Conservation (phyloP, 2,888 invertebrate genomes). For the Drosophila trichaetosa region DNA sequence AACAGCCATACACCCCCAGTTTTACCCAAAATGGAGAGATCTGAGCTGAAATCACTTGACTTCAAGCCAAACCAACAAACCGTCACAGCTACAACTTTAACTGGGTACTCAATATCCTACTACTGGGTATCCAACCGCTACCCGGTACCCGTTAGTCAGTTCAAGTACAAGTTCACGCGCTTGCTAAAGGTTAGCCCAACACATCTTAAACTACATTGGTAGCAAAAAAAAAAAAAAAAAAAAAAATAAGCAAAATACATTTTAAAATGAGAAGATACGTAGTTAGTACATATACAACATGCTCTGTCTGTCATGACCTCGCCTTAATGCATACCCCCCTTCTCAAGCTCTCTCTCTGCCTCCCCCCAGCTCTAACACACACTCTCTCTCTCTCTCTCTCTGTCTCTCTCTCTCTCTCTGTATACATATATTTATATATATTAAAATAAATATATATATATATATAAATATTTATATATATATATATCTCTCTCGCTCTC, state of each 20-base stretch:
- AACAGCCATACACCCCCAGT: constrained; percentile 53
- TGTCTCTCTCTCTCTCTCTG: background rate
- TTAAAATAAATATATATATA: too few relatives aligned
- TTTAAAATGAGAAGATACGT: constrained; percentile 66
- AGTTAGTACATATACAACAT: constrained; percentile 72
- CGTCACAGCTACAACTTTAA: constrained; percentile 54
- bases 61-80: constrained; percentile 41
- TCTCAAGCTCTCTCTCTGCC: constrained; percentile 19
- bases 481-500: constrained; percentile 5
- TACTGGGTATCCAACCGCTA: constrained; percentile 42
- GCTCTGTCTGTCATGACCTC: constrained; percentile 61
- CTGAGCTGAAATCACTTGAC: constrained; percentile 59
- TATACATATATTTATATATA: too few relatives aligned
- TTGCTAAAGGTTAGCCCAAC: constrained; percentile 77
- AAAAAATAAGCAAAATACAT: constrained; percentile 35
- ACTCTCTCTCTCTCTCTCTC: constrained; percentile 27
- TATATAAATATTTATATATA: too few relatives aligned
- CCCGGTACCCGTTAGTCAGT: constrained; percentile 66
- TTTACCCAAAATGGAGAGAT: constrained; percentile 60
- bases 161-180: constrained; percentile 75
- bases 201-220: constrained; percentile 67
- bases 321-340: constrained; percentile 37
- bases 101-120: constrained; percentile 44
- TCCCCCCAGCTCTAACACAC: constrained; percentile 28
- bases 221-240: constrained; percentile 51